These are phyloP conservation scores for Ernsta delagoae DNA, from an alignment of 2,888 invertebrate genomes.

Conservation along the genomic window DNA sequence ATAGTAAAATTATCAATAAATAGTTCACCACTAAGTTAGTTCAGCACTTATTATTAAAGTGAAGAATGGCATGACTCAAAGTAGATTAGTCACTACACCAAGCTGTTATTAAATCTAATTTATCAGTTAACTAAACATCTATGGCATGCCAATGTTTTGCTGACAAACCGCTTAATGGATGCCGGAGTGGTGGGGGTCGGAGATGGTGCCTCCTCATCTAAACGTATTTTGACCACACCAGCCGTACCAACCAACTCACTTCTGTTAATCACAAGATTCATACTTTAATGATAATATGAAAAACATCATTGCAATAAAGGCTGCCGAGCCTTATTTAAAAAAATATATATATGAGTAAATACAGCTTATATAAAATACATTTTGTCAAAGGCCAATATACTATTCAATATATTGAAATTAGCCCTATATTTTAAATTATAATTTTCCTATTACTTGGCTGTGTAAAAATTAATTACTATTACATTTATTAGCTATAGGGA, in stretches of 20 bases:
- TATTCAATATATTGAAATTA: no score
- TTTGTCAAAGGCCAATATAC: no score
- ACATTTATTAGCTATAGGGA: neutral
- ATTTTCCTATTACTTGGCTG: no score
- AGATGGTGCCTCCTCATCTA: slow-evolving; percentile 80
- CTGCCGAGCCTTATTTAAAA: no score
- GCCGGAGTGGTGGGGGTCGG: slow-evolving; percentile 82
- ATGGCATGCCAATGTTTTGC: slow-evolving; percentile 67
- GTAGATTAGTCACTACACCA: slow-evolving; percentile 29
- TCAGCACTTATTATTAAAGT: slow-evolving; percentile 13
- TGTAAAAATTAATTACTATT: no score
- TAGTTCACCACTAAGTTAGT: slow-evolving; percentile 6
- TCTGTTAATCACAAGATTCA: slow-evolving; percentile 75
- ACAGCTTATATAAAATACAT: no score
- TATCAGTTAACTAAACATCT: slow-evolving; percentile 40
- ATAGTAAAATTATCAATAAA: no score
- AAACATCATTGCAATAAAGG: neutral
- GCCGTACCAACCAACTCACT: slow-evolving; percentile 86
- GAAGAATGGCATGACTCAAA: slow-evolving; percentile 15
- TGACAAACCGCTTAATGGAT: slow-evolving; percentile 82
- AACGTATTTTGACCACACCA: slow-evolving; percentile 85
- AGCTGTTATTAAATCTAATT: slow-evolving; percentile 23
- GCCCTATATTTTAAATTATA: no score
- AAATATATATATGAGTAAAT: neutral
- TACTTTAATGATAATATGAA: neutral